Evolutionary conservation across 2,797 vertebrate species (phyloP), one percentile per base, ranked within the genome.

Genomic region (Parauchenoglanis ngamensis): DNA sequence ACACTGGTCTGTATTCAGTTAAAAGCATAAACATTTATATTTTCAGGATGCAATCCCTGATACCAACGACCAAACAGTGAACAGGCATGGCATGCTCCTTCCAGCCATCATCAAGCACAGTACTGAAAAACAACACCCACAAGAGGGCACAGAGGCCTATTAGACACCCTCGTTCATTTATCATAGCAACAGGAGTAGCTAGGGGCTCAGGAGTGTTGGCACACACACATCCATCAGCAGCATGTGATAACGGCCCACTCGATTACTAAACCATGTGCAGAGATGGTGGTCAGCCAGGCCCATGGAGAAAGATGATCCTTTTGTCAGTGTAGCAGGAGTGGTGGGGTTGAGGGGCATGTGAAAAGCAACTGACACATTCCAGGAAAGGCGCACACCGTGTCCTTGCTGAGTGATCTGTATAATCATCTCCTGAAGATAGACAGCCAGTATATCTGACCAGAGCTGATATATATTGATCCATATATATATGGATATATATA

Each of bases 301-400:
- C 80, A 28, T 23, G 75, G 83, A 87, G 86, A 90, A 90, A 90
- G 89, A 91, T 89, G 88, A 91, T 90, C 89, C 85, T 88, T 90
- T 87, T 89, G 89, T 68, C 86, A 88, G 78, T 88, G 82, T 80
- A 83, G 82, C 67, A 85, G 77, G 72, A 76, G 25, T 83, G 65
- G 5, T 6, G 40, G 35, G 8, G 75, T 3, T 7, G n/a, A n/a
- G 15, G 10, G 83, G 31, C 84, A 84, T 84, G 73, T 56, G 81
- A 85, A 86, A 90, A 87, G 84, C 21, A 79, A 68, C 84, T 88
- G 86, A 90, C 90, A 89, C 86, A 89, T 91, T 90, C 86, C 85
- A 52, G 52, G 84, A 90, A 90, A 90, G 89, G 85, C 87, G 83
- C 44, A 81, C 77, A 87, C 84, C 70, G 88, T 88, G 89, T 83